Evolutionary conservation across 2,888 invertebrate genomes (phyloP), one percentile per base, ranked within the genome.

Genomic region (Drosophila robusta): DNA sequence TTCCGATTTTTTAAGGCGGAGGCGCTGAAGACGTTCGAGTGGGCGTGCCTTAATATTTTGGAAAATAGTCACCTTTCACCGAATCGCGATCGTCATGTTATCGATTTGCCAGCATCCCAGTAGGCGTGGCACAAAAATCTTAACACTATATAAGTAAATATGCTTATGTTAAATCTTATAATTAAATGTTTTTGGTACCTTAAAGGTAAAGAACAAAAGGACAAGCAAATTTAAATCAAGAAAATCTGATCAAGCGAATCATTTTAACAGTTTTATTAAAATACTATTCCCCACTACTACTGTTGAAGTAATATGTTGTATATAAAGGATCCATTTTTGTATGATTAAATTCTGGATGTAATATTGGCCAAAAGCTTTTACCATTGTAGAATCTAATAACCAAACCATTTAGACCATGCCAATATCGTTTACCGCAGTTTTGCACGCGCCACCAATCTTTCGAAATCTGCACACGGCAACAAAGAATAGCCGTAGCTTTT

Each of bases 401-500:
- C 26, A 4, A 79, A 85, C 82, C 83, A 63, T 57, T 73, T 66
- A 47, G 62, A 67, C 55, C 69, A 65, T 18, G 39, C 49, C 51
- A 78, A 78, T 70, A 69, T 62, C 62, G 76, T 75, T 80, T 51
- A 52, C 72, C 56, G 22, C 18, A 1, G 26, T 63, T 42, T 47
- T 83, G 86, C 84, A 36, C 80, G 8, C 86, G 73, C 16, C 54
- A 52, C 84, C 65, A 67, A 47, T 18, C 9, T 62, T 78, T 78
- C 69, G 66, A 80, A 70, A 22, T 78, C 69, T 75, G 82, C 80
- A 69, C 84, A 79, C 84, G 78, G 24, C 46, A 39, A 47, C 36
- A 47, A 67, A 45, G 64, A 78, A 80, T 76, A 76, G 50, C 70
- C 66, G 80, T 86, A 79, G 66, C 12, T 76, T 80, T 82, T 82